A percentile compares a stretch with the other conserved stretches of the same genome.
Evolutionary conservation across 1,140 invertebrate species (phyloP).

Genomic region (Aphelinus atriplicis): DNA sequence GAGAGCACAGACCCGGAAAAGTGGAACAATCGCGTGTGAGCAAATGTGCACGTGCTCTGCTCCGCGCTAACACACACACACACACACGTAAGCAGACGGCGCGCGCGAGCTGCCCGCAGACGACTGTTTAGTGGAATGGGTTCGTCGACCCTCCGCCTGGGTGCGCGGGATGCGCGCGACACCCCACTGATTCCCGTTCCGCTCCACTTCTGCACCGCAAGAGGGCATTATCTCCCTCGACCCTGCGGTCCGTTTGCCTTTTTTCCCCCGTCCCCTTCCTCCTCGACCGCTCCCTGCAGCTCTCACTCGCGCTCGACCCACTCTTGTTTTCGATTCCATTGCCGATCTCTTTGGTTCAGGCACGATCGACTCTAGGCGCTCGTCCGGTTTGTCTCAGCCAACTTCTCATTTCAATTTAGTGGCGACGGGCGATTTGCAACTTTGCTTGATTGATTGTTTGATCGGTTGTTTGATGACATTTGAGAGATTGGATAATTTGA

Average conservation of each 20-base stretch:
- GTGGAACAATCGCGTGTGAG: slow-evolving; percentile 25
- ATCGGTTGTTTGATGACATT: too few species aligned
- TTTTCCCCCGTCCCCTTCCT: slow-evolving; percentile 1
- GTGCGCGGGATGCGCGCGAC: neutral
- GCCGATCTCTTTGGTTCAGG: neutral
- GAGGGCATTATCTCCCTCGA: neutral
- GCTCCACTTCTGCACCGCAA: too few species aligned
- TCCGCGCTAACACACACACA: too few species aligned
- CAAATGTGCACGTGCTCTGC: neutral
- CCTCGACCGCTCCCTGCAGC: neutral
- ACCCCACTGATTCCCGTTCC: neutral
- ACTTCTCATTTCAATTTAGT: too few species aligned
- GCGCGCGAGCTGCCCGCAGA: neutral
- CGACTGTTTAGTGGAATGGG: slow-evolving; percentile 6
- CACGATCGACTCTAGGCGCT: slow-evolving; percentile 7
- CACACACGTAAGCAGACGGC: neutral
- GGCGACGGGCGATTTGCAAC: too few species aligned
- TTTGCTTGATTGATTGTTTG: too few species aligned
- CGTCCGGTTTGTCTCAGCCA: slow-evolving; percentile 1
- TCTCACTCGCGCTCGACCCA: neutral
- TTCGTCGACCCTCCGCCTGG: slow-evolving; percentile 11
- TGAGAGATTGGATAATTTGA: too few species aligned
- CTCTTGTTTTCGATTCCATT: neutral
- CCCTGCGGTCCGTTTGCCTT: neutral
- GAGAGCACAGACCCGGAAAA: neutral